Evolutionary conservation across 2,797 vertebrate species (phyloP), one percentile per base, ranked within the genome.

Genomic region (Telmatherina bonti): DNA sequence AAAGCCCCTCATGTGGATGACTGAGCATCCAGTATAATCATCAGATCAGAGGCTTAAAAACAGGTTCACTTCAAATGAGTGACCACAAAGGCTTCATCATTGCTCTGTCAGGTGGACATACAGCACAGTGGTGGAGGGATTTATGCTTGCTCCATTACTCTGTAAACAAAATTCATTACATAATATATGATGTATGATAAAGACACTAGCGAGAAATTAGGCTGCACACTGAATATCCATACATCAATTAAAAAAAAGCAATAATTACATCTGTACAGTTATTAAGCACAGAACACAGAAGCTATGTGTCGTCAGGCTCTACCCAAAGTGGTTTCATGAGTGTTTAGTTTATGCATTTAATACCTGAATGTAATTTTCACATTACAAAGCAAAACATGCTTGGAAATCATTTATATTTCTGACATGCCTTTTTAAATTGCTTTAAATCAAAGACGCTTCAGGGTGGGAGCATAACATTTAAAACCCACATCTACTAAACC

Each of bases 1-100:
- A 82, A 78, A 65, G 33, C 84, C 72, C 59, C 52, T 58, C 72
- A 75, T 72, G 61, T 78, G 85, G 74, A 87, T 83, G 70, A 70
- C 45, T 61, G 81, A 80, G 84, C 65, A 36, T 58, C 85, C 69
- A 52, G 76, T 67, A 38, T 43, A 41, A 77, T 63, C 70, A 74
- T 83, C 62, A 67, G 67, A 81, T 65, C 27, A 84, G 76, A 70
- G 60, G 67, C 67, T 70, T 72, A 53, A 75, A 74, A 79, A 73
- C 35, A 67, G 47, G 30, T 60, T 26, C 54, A 27, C 8, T 61
- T 81, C 47, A 26, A 70, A 45, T 70, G 66, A 43, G 49, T 31
- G 38, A 38, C 7, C 62, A 24, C 61, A 52, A 52, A 61, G 62
- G 55, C 24, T 41, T 36, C 59, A 58, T 15, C 11, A 6, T 10